phyloP scores from a whole-genome alignment of 2,888 invertebrate species.

The Salpingus planirostris region DNA sequence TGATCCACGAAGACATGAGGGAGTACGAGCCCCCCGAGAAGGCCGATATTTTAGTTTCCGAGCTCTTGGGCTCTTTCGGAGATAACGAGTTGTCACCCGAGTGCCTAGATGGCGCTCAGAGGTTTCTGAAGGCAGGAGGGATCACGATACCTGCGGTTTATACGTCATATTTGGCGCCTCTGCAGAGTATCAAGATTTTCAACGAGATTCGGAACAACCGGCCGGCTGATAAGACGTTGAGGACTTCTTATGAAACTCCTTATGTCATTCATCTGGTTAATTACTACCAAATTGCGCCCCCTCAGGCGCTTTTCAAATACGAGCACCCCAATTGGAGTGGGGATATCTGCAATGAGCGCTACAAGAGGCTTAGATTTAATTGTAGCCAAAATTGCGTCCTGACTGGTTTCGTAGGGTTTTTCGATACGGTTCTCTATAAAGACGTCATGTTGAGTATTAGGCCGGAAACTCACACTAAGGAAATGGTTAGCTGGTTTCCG shows the following conservation, averaged over 20 bases:
- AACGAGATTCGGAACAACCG: conserved; percentile 57
- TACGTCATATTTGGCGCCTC: conserved; percentile 83
- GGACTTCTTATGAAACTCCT: conserved; percentile 64
- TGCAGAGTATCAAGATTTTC: conserved; percentile 84
- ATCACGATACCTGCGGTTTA: conserved; percentile 87
- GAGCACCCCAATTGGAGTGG: conserved; percentile 76
- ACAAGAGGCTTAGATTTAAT: conserved; percentile 57
- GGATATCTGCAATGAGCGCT: conserved; percentile 63
- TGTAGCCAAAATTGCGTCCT: conserved; percentile 69
- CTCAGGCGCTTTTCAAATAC: conserved; percentile 76
- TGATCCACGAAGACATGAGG: conserved; percentile 82
- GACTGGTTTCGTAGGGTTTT: conserved; percentile 95
- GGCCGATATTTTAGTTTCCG: conserved; percentile 93
- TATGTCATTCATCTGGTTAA: conserved; percentile 92
- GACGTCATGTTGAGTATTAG: conserved; percentile 81
- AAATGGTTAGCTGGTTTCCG: conserved; percentile 98
- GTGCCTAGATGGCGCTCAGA: conserved; percentile 89
- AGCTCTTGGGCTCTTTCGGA: conserved; percentile 89
- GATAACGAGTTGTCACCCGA: conserved; percentile 99
- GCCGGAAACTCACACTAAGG: conserved; percentile 78
- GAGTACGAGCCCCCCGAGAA: conserved; percentile 70
- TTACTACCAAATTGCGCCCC: conserved; percentile 65
- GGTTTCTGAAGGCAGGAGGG: conserved; percentile 77
- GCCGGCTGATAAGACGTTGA: conserved; percentile 45
- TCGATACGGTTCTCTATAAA: conserved; percentile 80